These are phyloP conservation scores for Spicauda simplicius DNA, from an alignment of 2,888 invertebrate species.

Conservation along the genomic window DNA sequence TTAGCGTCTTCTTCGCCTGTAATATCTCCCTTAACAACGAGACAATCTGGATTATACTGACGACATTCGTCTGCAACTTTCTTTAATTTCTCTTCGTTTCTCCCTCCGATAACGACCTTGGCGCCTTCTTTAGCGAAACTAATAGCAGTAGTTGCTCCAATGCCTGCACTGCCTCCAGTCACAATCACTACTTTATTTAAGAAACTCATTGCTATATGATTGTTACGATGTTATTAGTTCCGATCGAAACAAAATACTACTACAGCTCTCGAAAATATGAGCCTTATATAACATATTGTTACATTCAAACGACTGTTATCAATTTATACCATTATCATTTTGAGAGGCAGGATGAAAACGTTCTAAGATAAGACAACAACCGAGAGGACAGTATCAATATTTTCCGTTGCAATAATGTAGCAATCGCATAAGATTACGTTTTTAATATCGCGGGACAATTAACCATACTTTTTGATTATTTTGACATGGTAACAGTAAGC, in stretches of 20 bases:
- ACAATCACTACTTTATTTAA: constrained; percentile 52
- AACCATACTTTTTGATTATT: too few relatives aligned
- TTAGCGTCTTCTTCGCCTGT: constrained; percentile 45
- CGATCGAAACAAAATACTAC: background rate
- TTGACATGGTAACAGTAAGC: too few relatives aligned
- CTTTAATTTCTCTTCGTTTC: constrained; percentile 50
- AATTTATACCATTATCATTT: too few relatives aligned
- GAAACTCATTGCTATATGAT: constrained; percentile 45
- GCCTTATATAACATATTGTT: too few relatives aligned
- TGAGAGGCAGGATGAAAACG: too few relatives aligned
- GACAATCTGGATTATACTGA: background rate
- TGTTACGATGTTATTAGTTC: background rate
- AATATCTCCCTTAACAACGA: constrained; percentile 45
- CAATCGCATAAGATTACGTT: too few relatives aligned
- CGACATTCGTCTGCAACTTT: constrained; percentile 40
- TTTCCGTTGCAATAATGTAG: too few relatives aligned
- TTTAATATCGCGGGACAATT: too few relatives aligned
- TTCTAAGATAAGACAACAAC: too few relatives aligned
- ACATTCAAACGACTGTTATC: too few relatives aligned
- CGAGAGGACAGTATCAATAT: too few relatives aligned
- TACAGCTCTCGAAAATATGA: background rate
- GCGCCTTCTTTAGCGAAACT: constrained; percentile 54
- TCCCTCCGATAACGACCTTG: constrained; percentile 49
- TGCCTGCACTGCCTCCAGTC: constrained; percentile 57
- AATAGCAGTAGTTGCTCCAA: constrained; percentile 55